Evolutionary conservation across 2,113 vertebrate species (phyloP).

Genomic region (Macquaria australasica): DNA sequence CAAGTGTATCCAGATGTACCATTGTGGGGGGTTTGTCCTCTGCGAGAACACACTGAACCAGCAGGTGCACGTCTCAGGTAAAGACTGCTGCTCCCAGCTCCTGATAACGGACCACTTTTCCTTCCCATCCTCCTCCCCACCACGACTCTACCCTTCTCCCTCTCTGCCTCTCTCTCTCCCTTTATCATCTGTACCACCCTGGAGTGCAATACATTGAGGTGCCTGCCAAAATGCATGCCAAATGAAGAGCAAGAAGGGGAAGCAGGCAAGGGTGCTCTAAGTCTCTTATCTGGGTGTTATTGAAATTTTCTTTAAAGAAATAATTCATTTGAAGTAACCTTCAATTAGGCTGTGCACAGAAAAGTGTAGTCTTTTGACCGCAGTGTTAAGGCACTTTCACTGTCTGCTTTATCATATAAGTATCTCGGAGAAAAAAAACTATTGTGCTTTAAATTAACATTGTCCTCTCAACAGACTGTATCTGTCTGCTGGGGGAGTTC

Average conservation of each 20-base stretch:
- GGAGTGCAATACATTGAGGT: conserved; percentile 47
- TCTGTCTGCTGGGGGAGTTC: conserved; percentile 32
- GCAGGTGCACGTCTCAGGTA: conserved; percentile 76
- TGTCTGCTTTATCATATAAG: conserved; percentile 27
- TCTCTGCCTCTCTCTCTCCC: conserved; percentile 34
- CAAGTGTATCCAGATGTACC: conserved; percentile 54
- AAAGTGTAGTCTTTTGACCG: conserved; percentile 19
- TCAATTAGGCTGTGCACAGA: conserved; percentile 42
- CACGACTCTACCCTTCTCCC: conserved; percentile 32
- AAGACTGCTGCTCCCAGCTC: conserved; percentile 52
- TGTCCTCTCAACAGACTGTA: conserved; percentile 2
- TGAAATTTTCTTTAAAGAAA: conserved; percentile 56
- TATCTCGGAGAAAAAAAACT: conserved; percentile 16
- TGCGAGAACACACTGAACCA: conserved; percentile 44
- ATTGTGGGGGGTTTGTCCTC: conserved; percentile 49
- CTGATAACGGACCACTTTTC: conserved; percentile 50
- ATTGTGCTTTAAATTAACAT: conserved; percentile 35
- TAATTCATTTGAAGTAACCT: conserved; percentile 54
- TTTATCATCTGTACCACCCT: conserved; percentile 60
- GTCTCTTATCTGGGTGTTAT: conserved; percentile 62
- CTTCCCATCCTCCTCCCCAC: not conserved
- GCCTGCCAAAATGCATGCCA: conserved; percentile 57
- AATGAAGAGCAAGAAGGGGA: conserved; percentile 53
- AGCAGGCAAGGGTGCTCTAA: conserved; percentile 34
- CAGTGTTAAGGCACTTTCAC: conserved; percentile 10